These are phyloP conservation scores for Parus major DNA, from an alignment of 2,113 vertebrate species.

Conservation along the genomic window DNA sequence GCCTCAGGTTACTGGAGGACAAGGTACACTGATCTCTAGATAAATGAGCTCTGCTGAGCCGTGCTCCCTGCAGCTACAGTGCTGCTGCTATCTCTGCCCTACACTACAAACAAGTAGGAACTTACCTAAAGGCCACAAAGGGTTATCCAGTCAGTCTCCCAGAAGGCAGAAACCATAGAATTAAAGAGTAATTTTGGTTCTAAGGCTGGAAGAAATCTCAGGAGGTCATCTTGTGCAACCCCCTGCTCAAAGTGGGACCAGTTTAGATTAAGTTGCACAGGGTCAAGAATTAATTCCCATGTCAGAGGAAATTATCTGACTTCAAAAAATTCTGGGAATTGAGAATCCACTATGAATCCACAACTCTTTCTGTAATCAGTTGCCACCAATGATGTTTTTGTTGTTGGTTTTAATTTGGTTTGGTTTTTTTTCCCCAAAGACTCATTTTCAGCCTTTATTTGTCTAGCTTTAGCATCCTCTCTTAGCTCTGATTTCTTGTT, in stretches of 20 bases:
- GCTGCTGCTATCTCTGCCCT: neutral
- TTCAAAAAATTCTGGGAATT: neutral
- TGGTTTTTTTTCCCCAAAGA: neutral
- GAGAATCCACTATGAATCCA: neutral
- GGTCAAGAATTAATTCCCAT: neutral
- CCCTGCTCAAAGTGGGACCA: neutral
- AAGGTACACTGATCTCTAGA: neutral
- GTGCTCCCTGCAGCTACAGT: neutral
- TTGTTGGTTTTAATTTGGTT: neutral
- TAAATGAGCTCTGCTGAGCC: neutral
- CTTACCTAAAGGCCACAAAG: neutral
- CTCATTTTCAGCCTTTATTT: neutral
- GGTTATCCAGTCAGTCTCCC: neutral
- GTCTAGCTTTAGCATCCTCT: neutral
- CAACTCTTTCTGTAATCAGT: neutral
- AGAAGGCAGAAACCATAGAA: neutral
- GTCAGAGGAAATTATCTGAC: neutral
- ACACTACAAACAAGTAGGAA: neutral
- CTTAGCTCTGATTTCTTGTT: neutral
- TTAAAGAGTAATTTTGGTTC: neutral
- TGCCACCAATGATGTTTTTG: neutral
- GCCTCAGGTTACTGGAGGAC: neutral
- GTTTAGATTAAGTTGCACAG: neutral
- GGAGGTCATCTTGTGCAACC: neutral
- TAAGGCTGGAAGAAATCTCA: neutral